Base-by-base conservation (phyloP, 2,797 vertebrate genomes). In the Agapornis canus region DNA sequence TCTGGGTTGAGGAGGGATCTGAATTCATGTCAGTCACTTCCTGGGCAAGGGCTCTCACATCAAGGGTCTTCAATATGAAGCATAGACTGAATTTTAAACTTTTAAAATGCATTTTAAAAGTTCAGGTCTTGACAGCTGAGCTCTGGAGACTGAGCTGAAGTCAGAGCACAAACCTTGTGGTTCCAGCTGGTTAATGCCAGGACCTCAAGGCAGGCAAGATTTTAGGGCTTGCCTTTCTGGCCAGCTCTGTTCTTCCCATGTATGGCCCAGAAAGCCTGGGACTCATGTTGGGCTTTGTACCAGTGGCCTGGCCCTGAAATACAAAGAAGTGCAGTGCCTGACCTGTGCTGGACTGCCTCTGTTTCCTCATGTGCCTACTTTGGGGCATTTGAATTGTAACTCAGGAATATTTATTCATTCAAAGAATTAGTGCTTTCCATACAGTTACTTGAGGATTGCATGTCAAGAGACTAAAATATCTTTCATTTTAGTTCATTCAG, bases 401-500 rank as follows among this genome's bases (percentile, higher is more conserved):
- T 45, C 76, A 48, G 37, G 89, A 93, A 39, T 32, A 57, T 5
- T 68, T 5, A 2, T 43, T 78, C 27, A n/a, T 35, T 39, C 29
- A 60, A 87, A 76, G 37, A 49, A 15, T 0, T 2, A 76, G 61
- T 21, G 8, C 49, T 65, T 92, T 64, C 52, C 48, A 14, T n/a
- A 40, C 10, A 56, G 22, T 63, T 90, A 42, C 37, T 45, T 70
- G 31, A 66, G 65, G 49, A 51, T 11, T 59, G 48, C n/a, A 26
- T 45, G 70, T 69, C 89, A 63, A 65, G 87, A 88, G 82, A 79
- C 42, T 84, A 35, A 94, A 91, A 69, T 47, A 78, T 63, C 80
- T 95, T 96, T 92, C 43, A 15, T 82, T 90, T 95, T 81, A 70
- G 63, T 76, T 94, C 65, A 87, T 86, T 95, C 47, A 92, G 57